Base-by-base conservation (phyloP, 2,113 vertebrate species). In the Serilophus lunatus region DNA sequence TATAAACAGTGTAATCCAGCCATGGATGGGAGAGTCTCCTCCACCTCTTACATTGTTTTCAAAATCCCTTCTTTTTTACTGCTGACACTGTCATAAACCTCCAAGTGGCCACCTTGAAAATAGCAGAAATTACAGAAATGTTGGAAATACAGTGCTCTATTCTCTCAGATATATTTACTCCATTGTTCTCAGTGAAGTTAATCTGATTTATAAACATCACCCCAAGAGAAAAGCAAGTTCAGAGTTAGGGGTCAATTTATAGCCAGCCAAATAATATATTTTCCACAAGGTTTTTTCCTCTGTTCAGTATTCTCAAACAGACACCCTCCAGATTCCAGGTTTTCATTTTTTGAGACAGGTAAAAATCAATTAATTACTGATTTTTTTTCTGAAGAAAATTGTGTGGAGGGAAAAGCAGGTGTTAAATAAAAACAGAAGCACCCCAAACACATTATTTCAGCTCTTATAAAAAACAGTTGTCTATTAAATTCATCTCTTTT, bases 351-450 rank as follows among this genome's bases (percentile, higher is more conserved):
- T n/a, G 65, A 88, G 69, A 64, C 0, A 0, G 26, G n/a, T 68
- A 71, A 90, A 94, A 86, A 88, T 88, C 69, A 90, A 90, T 83
- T 81, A 15, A 86, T 93, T 94, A 81, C 79, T 59, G 68, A 65
- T 28, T 88, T 81, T 88, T n/a, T 88, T 90, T 70, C 60, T 90
- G 64, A 86, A 66, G 76, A 64, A 92, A 79, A 68, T 44, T 33
- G 33, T 78, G 60, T 86, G 56, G 4, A 35, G 26, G 40, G 53
- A 70, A 87, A 84, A 75, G 40, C 33, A 78, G 36, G 57, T 84
- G 64, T 74, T 81, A 69, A 95, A 86, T 86, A 71, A 88, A 85
- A 83, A 1, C 33, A 88, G 56, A 40, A 76, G 28, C 64, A 86
- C 80, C 84, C 45, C 49, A 68, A 75, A 64, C 22, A 68, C n/a